These are phyloP conservation scores for Barbus barbus DNA, from an alignment of 2,113 vertebrate species.

Conservation along the genomic window DNA sequence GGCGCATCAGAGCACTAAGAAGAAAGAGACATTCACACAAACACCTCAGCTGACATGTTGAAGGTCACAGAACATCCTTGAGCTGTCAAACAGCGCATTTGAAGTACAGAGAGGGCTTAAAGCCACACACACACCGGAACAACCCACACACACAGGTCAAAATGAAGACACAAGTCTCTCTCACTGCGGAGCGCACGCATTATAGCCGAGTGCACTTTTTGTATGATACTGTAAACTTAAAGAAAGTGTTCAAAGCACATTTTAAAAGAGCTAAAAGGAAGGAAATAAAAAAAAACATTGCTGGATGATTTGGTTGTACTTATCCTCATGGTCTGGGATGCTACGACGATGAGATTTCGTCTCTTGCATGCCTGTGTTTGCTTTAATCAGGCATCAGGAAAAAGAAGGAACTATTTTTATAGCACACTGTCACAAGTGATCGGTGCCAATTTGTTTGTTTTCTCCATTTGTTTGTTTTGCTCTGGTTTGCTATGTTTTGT, in stretches of 20 bases:
- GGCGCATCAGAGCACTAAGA: too few relatives aligned
- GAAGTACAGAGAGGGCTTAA: constrained; percentile 49
- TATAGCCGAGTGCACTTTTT: constrained; percentile 86
- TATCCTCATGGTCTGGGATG: constrained; percentile 34
- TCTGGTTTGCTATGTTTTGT: constrained; percentile 54
- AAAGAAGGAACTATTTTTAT: constrained; percentile 64
- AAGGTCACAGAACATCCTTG: constrained; percentile 17
- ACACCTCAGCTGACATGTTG: constrained; percentile 35
- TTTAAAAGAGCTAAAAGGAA: constrained; percentile 34
- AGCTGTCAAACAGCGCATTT: constrained; percentile 53
- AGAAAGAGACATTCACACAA: constrained; percentile 14
- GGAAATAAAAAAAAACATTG: not conserved
- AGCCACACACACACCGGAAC: constrained; percentile 43
- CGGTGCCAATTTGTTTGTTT: constrained; percentile 46
- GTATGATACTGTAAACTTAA: constrained; percentile 81
- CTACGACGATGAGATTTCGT: too few relatives aligned
- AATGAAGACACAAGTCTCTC: constrained; percentile 53
- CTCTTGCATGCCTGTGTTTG: constrained; percentile 65
- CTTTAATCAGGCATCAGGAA: constrained; percentile 47
- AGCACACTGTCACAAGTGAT: constrained; percentile 55
- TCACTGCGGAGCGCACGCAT: constrained; percentile 55
- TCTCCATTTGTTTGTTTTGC: constrained; percentile 38
- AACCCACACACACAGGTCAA: constrained; percentile 29
- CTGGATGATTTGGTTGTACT: constrained; percentile 52
- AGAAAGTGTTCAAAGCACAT: constrained; percentile 53